These are phyloP conservation scores for Anabacerthia variegaticeps DNA, from an alignment of 2,797 vertebrate genomes.

Conservation along the genomic window DNA sequence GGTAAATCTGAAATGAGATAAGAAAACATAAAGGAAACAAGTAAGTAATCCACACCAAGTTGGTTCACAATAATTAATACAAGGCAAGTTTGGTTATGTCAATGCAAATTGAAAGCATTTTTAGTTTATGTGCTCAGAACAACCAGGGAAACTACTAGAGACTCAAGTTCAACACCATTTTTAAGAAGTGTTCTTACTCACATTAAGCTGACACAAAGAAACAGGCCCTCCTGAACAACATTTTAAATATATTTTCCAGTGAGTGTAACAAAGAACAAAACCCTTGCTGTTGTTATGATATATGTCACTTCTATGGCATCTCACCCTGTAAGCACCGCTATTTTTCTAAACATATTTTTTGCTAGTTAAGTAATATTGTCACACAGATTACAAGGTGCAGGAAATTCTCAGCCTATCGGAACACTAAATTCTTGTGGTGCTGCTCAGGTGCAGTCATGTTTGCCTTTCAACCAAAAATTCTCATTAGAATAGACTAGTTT, in stretches of 20 bases:
- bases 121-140: neutral
- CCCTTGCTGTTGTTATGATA: neutral
- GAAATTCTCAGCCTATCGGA: neutral
- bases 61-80: neutral
- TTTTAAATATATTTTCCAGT: neutral
- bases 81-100: neutral
- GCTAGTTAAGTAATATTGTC: neutral
- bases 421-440: neutral
- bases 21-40: neutral
- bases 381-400: neutral
- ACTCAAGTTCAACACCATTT: neutral
- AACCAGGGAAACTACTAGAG: neutral
- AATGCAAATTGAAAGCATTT: neutral
- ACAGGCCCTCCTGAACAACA: neutral
- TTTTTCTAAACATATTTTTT: neutral
- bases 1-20: constrained; percentile 83
- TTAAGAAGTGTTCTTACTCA: neutral
- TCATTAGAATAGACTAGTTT: neutral
- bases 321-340: neutral
- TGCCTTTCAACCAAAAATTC: neutral
- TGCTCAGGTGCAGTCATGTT: neutral
- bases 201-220: neutral
- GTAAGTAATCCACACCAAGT: neutral
- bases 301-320: neutral
- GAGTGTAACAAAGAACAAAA: neutral